Evolutionary conservation across 2,113 vertebrate species (phyloP).

Genomic region (Phaethon lepturus): DNA sequence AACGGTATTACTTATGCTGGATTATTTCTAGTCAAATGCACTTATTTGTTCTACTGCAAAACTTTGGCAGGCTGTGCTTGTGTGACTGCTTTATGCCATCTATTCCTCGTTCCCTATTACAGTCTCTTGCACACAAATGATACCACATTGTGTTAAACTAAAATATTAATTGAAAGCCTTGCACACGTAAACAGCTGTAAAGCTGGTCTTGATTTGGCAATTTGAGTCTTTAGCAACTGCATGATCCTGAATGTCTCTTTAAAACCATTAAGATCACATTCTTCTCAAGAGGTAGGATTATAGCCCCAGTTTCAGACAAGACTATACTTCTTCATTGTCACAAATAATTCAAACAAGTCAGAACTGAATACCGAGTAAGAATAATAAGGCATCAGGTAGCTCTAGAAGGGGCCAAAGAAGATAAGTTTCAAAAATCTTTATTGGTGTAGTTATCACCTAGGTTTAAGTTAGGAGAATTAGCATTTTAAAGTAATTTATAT

Average conservation of each 20-base stretch:
- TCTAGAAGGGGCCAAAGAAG: neutral
- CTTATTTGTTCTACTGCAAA: neutral
- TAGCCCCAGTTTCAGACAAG: neutral
- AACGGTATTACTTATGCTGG: neutral
- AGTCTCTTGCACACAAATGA: constrained; percentile 11
- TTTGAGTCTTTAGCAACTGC: neutral
- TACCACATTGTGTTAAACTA: neutral
- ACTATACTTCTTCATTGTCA: neutral
- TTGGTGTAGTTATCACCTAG: neutral
- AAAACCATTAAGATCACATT: neutral
- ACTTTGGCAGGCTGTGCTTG: neutral
- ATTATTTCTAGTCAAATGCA: neutral
- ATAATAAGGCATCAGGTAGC: neutral
- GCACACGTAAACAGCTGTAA: neutral
- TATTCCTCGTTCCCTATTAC: neutral
- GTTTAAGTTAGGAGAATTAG: neutral
- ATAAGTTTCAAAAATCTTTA: neutral
- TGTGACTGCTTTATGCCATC: neutral
- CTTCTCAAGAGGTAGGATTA: neutral
- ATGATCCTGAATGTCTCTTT: neutral
- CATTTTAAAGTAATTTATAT: neutral
- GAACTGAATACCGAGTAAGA: neutral
- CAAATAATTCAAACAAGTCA: neutral
- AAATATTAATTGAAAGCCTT: neutral
- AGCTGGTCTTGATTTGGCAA: neutral